Base-by-base conservation (phyloP, 2,888 invertebrate genomes). In the Stenodera caucasica region DNA sequence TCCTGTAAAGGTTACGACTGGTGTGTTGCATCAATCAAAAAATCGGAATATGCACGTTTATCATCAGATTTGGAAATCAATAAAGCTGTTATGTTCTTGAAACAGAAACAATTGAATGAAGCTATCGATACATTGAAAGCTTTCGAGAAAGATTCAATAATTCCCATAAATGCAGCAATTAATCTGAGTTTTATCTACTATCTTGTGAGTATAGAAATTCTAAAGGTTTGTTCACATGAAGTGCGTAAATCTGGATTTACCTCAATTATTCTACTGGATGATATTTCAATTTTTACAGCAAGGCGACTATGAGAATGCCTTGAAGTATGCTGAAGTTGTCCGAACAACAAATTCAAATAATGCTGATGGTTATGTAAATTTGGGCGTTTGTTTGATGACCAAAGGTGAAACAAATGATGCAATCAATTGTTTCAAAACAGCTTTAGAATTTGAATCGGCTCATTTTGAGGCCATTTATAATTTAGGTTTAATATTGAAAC, bases 11-110 rank as follows among this genome's bases (percentile, higher is more conserved):
- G 84, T 26, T 87, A 87, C 69, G 84, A 81, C 68, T 96, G 96
- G 97, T 98, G 98, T 80, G 93, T 97, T 55, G 95, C 96, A 70
- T 89, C 92, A 21, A 91, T 98, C 54, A 94, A 96, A 77, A 90
- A 91, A 51, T 96, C 97, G n/a, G 89, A 88, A 77, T 92, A 91
- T 72, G 86, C 90, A 35, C 86, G 87, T 77, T 84, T 94, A 66
- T 95, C 92, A 49, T 91, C 89, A 71, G 97, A 92, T 82, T 82
- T 96, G 67, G 96, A 96, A 81, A 90, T 96, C 66, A 94, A 93
- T 80, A 95, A 95, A 80, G 94, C 94, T 0, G 87, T 94, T 65
- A 92, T 92, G 77, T 91, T 88, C 77, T 81, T 95, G 53, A 90
- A 91, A 62, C 91, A 92, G 78, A 88, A 91, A 64, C 91, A 94